phyloP scores from a whole-genome alignment of 2,888 invertebrate species.

The Dryococelus australis region DNA sequence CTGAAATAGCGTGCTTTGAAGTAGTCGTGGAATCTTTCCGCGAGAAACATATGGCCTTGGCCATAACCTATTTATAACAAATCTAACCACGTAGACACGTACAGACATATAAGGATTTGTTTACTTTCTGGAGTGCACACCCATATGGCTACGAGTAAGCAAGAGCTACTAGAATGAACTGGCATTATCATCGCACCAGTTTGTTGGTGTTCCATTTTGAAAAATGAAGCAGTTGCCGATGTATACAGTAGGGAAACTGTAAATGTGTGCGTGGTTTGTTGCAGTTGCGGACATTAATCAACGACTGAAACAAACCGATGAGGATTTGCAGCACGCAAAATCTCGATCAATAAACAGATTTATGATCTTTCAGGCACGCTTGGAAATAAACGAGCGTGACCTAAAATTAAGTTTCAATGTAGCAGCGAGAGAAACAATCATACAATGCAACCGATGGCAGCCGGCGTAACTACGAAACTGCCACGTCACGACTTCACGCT shows the following conservation, averaged over 20 bases:
- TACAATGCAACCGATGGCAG: not conserved
- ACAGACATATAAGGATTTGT: too few relatives aligned
- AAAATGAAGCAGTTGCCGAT: not conserved
- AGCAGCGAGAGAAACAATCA: not conserved
- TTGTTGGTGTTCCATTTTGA: not conserved
- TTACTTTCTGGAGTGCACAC: too few relatives aligned
- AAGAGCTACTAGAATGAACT: not conserved
- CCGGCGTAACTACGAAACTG: too few relatives aligned
- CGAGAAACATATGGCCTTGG: too few relatives aligned
- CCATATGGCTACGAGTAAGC: too few relatives aligned
- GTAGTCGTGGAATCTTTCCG: too few relatives aligned
- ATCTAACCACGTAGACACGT: too few relatives aligned
- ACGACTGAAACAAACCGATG: not conserved
- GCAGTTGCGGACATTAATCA: conserved; percentile 10
- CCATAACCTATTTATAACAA: too few relatives aligned
- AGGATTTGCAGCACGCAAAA: not conserved
- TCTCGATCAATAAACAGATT: not conserved
- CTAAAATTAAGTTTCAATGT: not conserved
- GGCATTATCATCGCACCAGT: not conserved
- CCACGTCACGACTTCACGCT: too few relatives aligned
- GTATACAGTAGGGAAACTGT: not conserved
- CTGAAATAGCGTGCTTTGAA: too few relatives aligned
- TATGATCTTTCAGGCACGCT: not conserved
- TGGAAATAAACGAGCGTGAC: not conserved
- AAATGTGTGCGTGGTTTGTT: not conserved